These are phyloP conservation scores for Elysia chlorotica DNA, from an alignment of 1,140 invertebrate genomes.

Conservation along the genomic window DNA sequence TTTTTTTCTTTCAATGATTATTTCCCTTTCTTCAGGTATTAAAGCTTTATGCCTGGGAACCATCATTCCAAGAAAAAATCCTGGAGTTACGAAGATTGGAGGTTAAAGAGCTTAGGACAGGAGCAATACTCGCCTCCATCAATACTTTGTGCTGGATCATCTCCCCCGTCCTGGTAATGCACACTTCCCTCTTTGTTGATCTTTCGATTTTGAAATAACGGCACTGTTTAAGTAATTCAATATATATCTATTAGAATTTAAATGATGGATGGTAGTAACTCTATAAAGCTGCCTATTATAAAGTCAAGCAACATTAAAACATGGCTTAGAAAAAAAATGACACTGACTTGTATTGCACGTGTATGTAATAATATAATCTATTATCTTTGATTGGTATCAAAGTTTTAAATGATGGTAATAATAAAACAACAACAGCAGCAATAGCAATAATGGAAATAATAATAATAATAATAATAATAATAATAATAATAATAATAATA, in stretches of 20 bases:
- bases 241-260: background rate
- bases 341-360: too few species aligned
- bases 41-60: constrained; percentile 54
- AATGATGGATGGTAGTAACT: background rate
- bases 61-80: constrained; percentile 61
- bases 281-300: background rate
- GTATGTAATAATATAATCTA: too few species aligned
- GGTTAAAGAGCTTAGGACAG: constrained; percentile 58
- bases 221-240: background rate
- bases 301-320: background rate
- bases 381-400: too few species aligned
- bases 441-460: too few species aligned
- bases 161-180: constrained; percentile 79
- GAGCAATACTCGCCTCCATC: constrained; percentile 64
- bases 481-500: too few species aligned
- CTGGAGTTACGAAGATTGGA: constrained; percentile 53
- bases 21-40: too few species aligned
- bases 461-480: too few species aligned
- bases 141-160: constrained; percentile 94
- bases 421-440: too few species aligned
- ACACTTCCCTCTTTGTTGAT: background rate
- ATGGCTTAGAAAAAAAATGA: too few species aligned
- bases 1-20: too few species aligned
- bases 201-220: background rate
- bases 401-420: too few species aligned